Evolutionary conservation across 1,140 invertebrate genomes (phyloP).

Genomic region (Eriocheir sinensis): DNA sequence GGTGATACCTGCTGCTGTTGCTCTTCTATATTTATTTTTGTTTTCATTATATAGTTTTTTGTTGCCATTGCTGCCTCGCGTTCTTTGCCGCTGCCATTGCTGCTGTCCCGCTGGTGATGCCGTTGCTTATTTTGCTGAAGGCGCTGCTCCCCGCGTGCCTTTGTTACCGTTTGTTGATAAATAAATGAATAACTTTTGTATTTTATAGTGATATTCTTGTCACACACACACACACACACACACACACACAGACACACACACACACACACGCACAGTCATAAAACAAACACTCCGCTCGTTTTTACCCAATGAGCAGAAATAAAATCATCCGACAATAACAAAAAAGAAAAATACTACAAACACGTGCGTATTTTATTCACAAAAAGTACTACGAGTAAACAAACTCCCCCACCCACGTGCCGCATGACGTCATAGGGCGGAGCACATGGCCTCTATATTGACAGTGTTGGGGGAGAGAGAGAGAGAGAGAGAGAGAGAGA

Average conservation of each 20-base stretch:
- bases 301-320: not conserved
- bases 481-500: conserved; percentile 38
- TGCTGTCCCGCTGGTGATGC: too few species aligned
- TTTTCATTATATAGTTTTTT: too few species aligned
- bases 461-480: not conserved
- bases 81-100: too few species aligned
- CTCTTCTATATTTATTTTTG: too few species aligned
- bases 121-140: too few species aligned
- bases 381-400: conserved; percentile 9
- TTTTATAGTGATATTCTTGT: too few species aligned
- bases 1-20: too few species aligned
- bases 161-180: too few species aligned
- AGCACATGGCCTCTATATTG: conserved; percentile 23
- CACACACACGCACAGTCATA: not conserved
- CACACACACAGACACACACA: not conserved
- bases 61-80: too few species aligned
- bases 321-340: too few species aligned
- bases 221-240: not conserved
- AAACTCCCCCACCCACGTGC: not conserved
- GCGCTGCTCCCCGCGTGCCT: too few species aligned
- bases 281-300: not conserved
- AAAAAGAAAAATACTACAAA: not conserved
- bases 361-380: not conserved
- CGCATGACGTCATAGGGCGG: conserved; percentile 17
- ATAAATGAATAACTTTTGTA: too few species aligned